Evolutionary conservation across 2,888 invertebrate genomes (phyloP), one percentile per base, ranked within the genome.

Genomic region (Lasioglossum calceatum): DNA sequence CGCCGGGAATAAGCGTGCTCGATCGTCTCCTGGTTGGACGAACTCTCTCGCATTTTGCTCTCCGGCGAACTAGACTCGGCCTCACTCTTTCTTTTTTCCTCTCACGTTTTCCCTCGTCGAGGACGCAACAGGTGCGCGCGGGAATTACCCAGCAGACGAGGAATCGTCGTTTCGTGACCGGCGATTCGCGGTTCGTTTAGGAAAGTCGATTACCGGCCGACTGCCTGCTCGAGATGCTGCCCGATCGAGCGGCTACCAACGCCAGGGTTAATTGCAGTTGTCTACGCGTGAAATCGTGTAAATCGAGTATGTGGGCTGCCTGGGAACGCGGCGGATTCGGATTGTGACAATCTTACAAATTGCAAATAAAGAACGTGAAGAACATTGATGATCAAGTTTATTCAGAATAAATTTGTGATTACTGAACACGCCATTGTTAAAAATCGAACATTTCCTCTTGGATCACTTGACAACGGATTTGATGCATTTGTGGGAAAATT

Each of bases 281-380:
- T 75, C 70, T 85, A 36, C 78, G 74, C 85, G 84, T 85, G 85
- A 78, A 85, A 83, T 85, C 84, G 77, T 70, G 83, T 58, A 70
- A 84, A 82, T 83, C 74, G 81, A 81, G 19, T n/a, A 36, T 72
- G 73, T 50, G 78, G 67, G 70, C 70, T 39, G 78, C 19, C 39
- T 54, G 78, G 71, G 78, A 79, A 27, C 27, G 54, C 10, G 23
- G 0, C 54, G 8, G 7, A 23, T 50, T 23, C 19, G 50, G 23
- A 32, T 32, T 32, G 32, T 16, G 47, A 4, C 4, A 47, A 47
- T 47, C 47, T 47, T 14, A 47, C 4, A 47, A 47, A 47, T 47
- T 14, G 14, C 4, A 47, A 47, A 47, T 47, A 4, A 44, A 44
- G 42, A 44, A 44, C 12, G 3, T 12, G 42, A 44, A 42, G 42